Conservation (phyloP, 2,113 vertebrate genomes). For the Boleophthalmus pectinirostris region DNA sequence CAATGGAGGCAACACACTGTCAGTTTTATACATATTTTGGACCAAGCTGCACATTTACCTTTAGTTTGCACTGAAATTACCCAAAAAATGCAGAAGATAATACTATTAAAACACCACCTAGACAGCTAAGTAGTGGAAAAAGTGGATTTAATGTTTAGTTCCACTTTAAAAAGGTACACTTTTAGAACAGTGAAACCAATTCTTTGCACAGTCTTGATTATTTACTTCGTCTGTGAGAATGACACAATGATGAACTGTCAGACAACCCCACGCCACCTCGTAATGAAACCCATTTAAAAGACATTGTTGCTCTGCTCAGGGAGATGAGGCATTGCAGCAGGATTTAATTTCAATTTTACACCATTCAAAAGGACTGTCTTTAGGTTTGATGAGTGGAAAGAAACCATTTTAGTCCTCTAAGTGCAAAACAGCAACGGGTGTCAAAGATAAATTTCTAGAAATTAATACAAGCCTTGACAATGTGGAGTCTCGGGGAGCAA, state of each 20-base stretch:
- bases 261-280: constrained; percentile 8
- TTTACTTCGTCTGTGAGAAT: constrained; percentile 12
- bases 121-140: no score
- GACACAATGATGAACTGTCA: constrained; percentile 34
- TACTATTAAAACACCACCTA: no score
- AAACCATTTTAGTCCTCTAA: constrained; percentile 20
- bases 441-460: constrained; percentile 11
- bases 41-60: no score
- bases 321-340: constrained; percentile 20
- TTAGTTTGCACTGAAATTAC: no score
- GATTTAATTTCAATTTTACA: constrained; percentile 25
- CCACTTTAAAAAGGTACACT: not conserved
- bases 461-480: constrained; percentile 17
- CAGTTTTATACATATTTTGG: no score
- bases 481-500: not conserved
- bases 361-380: constrained; percentile 16
- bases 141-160: no score
- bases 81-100: no score
- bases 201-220: constrained; percentile 7
- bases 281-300: constrained; percentile 19
- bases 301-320: constrained; percentile 7
- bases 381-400: constrained; percentile 30
- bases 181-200: not conserved
- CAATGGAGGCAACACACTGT: no score
- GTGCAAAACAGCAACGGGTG: constrained; percentile 10